Evolutionary conservation across 2,888 invertebrate genomes (phyloP), one percentile per base, ranked within the genome.

Genomic region (Apeira syringaria): DNA sequence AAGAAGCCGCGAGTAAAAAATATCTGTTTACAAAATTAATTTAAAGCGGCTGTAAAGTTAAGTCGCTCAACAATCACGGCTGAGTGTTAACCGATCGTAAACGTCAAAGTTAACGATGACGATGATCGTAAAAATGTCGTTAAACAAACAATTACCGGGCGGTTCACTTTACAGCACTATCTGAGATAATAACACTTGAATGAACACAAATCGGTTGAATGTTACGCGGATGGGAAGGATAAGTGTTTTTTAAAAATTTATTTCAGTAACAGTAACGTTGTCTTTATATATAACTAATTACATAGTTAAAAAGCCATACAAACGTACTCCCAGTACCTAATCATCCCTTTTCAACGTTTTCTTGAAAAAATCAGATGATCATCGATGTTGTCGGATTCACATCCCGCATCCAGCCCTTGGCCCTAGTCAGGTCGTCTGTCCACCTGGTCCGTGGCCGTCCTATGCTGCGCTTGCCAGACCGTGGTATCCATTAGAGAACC

Each of bases 131-230:
- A 87, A 86, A 72, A 68, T 74, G 76, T 80, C 85, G 82, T 87
- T 80, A 88, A 88, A 86, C 82, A 83, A 87, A 88, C 82, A 85
- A 87, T 85, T 83, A 85, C 65, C 68, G 41, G 50, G 60, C 60
- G 60, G 66, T 64, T 65, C 67, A 64, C 67, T 62, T 56, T 24
- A 61, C 52, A 41, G 22, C 46, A 64, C 68, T 59, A 59, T 64
- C 59, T 62, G 50, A 63, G 62, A 63, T 68, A 59, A 61, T 59
- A 61, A 58, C 48, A 53, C 31, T 35, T 51, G 46, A 47, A 44
- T 47, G 34, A 42, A 50, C 45, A 50, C 34, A 47, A 47, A 48
- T 47, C 8, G 28, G 29, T 43, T 41, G 12, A 12, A 12, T 17
- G 31, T 10, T 24, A 7, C 9, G 6, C n/a, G 15, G 29, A 25